Conservation (phyloP, 2,888 invertebrate genomes). For the Neoaliturus tenellus region DNA sequence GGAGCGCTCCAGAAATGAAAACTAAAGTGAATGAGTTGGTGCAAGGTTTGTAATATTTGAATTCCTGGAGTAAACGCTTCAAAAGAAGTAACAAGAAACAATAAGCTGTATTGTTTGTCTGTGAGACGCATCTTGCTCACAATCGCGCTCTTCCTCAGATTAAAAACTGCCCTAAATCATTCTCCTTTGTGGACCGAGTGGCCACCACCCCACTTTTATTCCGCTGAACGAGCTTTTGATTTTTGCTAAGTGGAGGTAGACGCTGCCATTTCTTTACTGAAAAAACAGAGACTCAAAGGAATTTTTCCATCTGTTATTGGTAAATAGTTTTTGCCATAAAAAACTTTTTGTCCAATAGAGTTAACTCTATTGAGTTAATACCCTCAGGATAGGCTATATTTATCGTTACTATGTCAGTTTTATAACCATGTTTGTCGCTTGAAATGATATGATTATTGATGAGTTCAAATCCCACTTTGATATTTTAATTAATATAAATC, state of each 20-base stretch:
- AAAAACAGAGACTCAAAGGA: no score
- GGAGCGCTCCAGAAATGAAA: conserved; percentile 48
- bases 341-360: no score
- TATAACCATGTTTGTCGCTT: no score
- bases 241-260: conserved; percentile 7
- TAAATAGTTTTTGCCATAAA: no score
- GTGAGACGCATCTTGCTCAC: conserved; percentile 43
- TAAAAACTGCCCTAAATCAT: conserved; percentile 52
- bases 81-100: conserved; percentile 56
- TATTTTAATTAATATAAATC: no score
- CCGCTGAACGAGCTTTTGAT: conserved; percentile 23
- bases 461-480: no score
- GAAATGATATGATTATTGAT: no score
- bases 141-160: conserved; percentile 50
- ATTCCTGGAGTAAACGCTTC: conserved; percentile 46
- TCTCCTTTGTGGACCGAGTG: conserved; percentile 49
- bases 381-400: no score
- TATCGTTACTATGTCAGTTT: no score
- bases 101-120: conserved; percentile 53
- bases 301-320: no score
- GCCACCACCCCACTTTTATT: conserved; percentile 46
- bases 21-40: conserved; percentile 46
- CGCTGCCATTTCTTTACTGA: neutral
- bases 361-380: no score
- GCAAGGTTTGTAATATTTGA: conserved; percentile 56